These are phyloP conservation scores for Galeopsomyia nigrocyanea DNA, from an alignment of 2,888 invertebrate genomes.

Conservation along the genomic window DNA sequence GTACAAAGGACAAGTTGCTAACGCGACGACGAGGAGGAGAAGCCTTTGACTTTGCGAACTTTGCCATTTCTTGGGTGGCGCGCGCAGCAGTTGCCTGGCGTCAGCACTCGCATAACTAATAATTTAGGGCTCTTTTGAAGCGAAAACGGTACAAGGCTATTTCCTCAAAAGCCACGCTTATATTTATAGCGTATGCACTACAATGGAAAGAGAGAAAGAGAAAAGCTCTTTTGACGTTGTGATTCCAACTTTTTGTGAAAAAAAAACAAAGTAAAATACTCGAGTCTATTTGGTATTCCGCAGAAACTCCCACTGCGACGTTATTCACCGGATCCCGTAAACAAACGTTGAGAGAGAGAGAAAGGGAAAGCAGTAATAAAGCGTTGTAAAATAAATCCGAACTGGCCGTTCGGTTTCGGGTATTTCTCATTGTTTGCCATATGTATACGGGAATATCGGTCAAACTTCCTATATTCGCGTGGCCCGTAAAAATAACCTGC, in stretches of 20 bases:
- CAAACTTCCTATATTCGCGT: neutral
- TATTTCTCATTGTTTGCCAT: slow-evolving; percentile 16
- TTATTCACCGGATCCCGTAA: slow-evolving; percentile 33
- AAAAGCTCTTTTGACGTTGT: too few species aligned
- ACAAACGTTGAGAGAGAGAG: neutral
- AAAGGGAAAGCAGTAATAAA: slow-evolving; percentile 21
- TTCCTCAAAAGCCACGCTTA: slow-evolving; percentile 1
- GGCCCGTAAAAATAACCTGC: slow-evolving; percentile 16
- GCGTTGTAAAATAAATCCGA: slow-evolving; percentile 28
- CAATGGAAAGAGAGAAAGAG: too few species aligned
- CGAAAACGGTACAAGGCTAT: slow-evolving; percentile 9
- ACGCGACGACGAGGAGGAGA: neutral
- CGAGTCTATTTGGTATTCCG: too few species aligned
- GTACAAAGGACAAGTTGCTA: slow-evolving; percentile 12
- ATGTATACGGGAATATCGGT: slow-evolving; percentile 4
- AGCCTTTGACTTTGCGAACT: slow-evolving; percentile 18
- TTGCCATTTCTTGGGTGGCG: slow-evolving; percentile 26
- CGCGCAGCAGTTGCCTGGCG: neutral
- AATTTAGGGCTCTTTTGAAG: slow-evolving; percentile 30
- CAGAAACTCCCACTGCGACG: too few species aligned
- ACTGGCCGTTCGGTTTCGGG: neutral
- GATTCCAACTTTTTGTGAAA: too few species aligned
- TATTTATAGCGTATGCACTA: too few species aligned
- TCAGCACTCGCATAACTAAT: slow-evolving; percentile 18
- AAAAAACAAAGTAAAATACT: too few species aligned